Evolutionary conservation across 2,113 vertebrate species (phyloP).

Genomic region (Corynorhinus townsendii): DNA sequence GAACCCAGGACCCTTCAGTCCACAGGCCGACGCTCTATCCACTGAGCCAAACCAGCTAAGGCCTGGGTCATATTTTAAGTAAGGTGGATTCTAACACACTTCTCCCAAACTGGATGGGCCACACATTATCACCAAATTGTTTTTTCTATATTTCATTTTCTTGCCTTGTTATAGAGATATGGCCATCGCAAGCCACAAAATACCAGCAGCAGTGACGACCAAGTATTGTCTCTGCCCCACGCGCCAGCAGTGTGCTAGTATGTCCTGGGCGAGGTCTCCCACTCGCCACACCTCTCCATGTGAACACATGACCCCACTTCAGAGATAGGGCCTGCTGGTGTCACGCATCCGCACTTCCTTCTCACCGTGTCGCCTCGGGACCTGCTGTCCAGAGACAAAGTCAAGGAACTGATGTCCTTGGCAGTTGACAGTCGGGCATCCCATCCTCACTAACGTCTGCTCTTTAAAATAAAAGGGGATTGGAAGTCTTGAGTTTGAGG

Average conservation of each 20-base stretch:
- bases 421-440: background rate
- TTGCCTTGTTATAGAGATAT: background rate
- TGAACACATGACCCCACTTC: accelerated
- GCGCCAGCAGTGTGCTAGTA: accelerated
- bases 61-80: background rate
- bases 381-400: background rate
- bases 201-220: accelerated
- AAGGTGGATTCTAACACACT: background rate
- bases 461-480: background rate
- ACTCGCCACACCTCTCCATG: accelerated
- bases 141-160: background rate
- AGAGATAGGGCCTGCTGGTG: background rate
- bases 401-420: accelerated
- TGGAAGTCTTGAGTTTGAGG: background rate
- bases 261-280: accelerated
- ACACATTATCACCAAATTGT: background rate
- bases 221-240: accelerated
- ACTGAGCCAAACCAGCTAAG: too few species aligned
- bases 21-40: too few species aligned
- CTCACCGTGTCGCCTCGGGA: accelerated
- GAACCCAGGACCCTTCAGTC: too few species aligned
- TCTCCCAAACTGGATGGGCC: background rate
- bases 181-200: background rate
- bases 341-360: accelerated
- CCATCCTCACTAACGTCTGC: background rate